Conservation (phyloP, 1,140 invertebrate species). For the Trachymyrmex septentrionalis region DNA sequence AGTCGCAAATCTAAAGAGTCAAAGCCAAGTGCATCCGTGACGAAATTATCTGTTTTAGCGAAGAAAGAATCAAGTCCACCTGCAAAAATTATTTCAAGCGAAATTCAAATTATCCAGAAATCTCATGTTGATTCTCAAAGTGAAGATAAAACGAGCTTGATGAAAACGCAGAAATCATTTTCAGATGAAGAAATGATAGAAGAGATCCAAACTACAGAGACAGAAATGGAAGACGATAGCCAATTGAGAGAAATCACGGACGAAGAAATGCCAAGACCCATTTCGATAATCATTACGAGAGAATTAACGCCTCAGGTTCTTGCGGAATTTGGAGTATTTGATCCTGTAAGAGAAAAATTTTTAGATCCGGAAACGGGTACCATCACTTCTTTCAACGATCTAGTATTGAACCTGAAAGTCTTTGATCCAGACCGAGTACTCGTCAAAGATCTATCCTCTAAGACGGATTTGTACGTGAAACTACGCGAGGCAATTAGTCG, state of each 20-base stretch:
- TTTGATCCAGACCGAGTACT: slow-evolving; percentile 92
- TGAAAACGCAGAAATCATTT: not conserved
- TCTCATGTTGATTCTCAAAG: not conserved
- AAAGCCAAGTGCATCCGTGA: slow-evolving; percentile 6
- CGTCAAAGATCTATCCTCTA: slow-evolving; percentile 92
- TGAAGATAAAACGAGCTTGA: not conserved
- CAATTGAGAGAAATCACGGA: not conserved
- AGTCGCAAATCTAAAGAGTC: slow-evolving; percentile 84
- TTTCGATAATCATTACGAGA: slow-evolving; percentile 86
- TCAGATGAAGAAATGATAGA: not conserved
- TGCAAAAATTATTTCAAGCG: not conserved
- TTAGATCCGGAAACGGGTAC: slow-evolving; percentile 92
- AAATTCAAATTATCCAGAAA: not conserved
- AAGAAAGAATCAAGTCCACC: not conserved
- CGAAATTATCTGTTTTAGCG: not conserved
- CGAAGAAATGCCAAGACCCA: not conserved
- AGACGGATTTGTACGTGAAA: slow-evolving; percentile 89
- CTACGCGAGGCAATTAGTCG: slow-evolving; percentile 92
- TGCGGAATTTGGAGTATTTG: slow-evolving; percentile 91
- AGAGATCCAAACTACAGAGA: not conserved
- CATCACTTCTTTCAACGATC: slow-evolving; percentile 92
- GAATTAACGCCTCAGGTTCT: slow-evolving; percentile 90
- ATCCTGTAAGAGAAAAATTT: slow-evolving; percentile 91
- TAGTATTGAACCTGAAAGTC: slow-evolving; percentile 91
- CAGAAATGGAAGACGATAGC: slow-evolving; percentile 1